Base-by-base conservation (phyloP, 2,888 invertebrate species). In the Dusona sp. region DNA sequence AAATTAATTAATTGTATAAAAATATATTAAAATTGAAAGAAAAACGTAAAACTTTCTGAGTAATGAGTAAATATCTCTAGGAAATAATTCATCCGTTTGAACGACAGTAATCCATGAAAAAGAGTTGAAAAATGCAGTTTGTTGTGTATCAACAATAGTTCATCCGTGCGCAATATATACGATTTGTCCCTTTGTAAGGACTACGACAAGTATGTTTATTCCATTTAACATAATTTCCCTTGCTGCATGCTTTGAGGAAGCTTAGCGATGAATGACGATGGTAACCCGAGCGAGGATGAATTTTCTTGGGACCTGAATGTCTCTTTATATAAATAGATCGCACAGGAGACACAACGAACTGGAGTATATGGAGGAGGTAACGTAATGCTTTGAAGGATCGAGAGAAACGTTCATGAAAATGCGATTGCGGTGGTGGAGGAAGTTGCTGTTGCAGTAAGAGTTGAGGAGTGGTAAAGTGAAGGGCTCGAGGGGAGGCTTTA, bases 401-500 rank as follows among this genome's bases (percentile, higher is more conserved):
- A 74, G 6, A 38, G 54, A 36, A 61, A 74, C 74, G 61, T 74
- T 38, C 11, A 4, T 33, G 42, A 74, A 74, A 74, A 42, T 74
- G 22, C 29, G 42, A 74, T 16, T 45, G n/a, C n/a, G 74, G 74
- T 22, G 42, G 38, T 61, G 9, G 61, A 25, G 74, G 42, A 61
- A 74, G 74, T 57, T 74, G 74, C 36, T 33, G 29, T 57, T 54
- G 54, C 13, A 42, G 57, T 22, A 16, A 11, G 42, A 25, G 57
- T 57, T 57, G 8, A 33, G 72, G 13, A 42, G 29, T 16, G 36
- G 2, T 25, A 9, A 42, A 19, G 25, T n/a, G 16, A 61, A 11
- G 25, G 29, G 25, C 38, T 25, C 57, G 42, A 16, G 22, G 25
- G 57, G 22, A 74, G 42, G 42, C 74, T 25, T 74, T 16, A 13